Evolutionary conservation across 1,140 invertebrate genomes (phyloP).

Genomic region (Heliconius melpomene): DNA sequence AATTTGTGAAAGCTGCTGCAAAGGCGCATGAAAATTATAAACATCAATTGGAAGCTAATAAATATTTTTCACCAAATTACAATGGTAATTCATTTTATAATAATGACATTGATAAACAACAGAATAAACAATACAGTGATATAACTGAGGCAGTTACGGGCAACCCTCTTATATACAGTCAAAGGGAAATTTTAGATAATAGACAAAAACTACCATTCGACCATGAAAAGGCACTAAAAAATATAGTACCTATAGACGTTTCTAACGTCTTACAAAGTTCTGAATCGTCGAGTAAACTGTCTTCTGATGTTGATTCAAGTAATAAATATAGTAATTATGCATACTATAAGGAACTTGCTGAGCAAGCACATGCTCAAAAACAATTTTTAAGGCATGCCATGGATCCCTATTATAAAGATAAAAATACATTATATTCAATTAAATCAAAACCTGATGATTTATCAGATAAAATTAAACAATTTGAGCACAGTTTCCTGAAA

Average conservation of each 20-base stretch:
- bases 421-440: conserved; percentile 61
- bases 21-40: conserved; percentile 75
- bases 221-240: conserved; percentile 78
- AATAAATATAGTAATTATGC: conserved; percentile 50
- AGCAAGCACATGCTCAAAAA: conserved; percentile 58
- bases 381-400: conserved; percentile 52
- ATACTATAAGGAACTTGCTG: conserved; percentile 56
- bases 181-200: conserved; percentile 55
- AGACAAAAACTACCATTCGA: conserved; percentile 70
- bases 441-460: conserved; percentile 62
- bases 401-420: conserved; percentile 71
- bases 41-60: conserved; percentile 54
- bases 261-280: conserved; percentile 70
- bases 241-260: conserved; percentile 76
- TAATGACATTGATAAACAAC: conserved; percentile 55
- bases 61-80: conserved; percentile 44
- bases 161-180: conserved; percentile 21
- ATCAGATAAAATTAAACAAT: conserved; percentile 51
- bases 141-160: conserved; percentile 61
- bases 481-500: conserved; percentile 53
- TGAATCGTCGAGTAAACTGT: conserved; percentile 49
- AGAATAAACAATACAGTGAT: conserved; percentile 51
- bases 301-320: conserved; percentile 45
- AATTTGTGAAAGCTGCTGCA: conserved; percentile 74
- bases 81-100: conserved; percentile 44